Base-by-base conservation (phyloP, 2,113 vertebrate genomes). In the Zosterops japonicus region DNA sequence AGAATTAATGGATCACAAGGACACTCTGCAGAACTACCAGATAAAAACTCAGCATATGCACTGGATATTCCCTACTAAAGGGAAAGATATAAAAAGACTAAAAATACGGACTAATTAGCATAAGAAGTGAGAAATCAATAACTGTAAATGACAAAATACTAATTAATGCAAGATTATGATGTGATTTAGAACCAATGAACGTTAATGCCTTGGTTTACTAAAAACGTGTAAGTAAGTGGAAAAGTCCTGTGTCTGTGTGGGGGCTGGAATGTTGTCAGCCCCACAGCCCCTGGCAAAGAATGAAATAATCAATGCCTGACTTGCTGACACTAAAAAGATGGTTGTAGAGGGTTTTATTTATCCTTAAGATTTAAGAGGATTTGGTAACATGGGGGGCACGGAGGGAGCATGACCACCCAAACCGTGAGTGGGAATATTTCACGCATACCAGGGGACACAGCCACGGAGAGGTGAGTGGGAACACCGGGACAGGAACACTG, bases 401-500 rank as follows among this genome's bases (percentile, higher is more conserved):
- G 36, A 39, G 25, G 27, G 12, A 22, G 15, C 36, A 20, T 6
- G 20, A 39, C 3, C 36, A 33, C 14, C 9, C 5, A 6, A 50
- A 23, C 5, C 17, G 3, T 4, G 16, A 13, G 36, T 1, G 0
- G 59, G 52, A 52, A 8, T 11, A n/a, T 29, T 21, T 25, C 60
- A 29, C 1, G 0, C 19, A 28, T 11, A 46, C 39, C 1, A 0
- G 10, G 11, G n/a, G n/a, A 53, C 17, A 25, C 77, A 82, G 69
- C 69, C 39, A 25, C 1, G 46, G 36, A 20, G 27, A 59, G 56
- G 29, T 17, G 35, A 50, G 50, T 1, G 0, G 19, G 28, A 74
- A 55, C 67, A 77, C 10, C 0, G 1, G n/a, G n/a, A 49, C 31
- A 36, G 47, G 52, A 59, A 24, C 53, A 69, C 19, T 0, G 0